Percentiles rank a stretch among this genome's conserved stretches.
These are phyloP conservation scores for Polylopha cassiicola DNA, from an alignment of 2,888 invertebrate species.

Conservation along the genomic window DNA sequence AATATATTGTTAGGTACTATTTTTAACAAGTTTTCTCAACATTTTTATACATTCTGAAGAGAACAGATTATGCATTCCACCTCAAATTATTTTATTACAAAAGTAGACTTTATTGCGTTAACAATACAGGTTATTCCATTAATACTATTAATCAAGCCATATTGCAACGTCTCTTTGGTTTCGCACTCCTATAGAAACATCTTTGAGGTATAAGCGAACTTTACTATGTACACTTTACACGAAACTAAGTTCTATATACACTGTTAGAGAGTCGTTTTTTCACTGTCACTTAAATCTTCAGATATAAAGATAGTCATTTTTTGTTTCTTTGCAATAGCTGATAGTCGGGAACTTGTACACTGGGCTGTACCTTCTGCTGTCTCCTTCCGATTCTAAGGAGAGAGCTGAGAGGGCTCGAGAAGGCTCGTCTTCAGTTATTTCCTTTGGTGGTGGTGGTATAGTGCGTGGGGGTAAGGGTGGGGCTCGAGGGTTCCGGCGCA, in stretches of 20 bases:
- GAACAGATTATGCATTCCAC: constrained; percentile 12
- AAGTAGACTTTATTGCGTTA: constrained; percentile 6
- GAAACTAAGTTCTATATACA: constrained; percentile 48
- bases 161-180: constrained; percentile 65
- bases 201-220: constrained; percentile 37
- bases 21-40: constrained; percentile 14
- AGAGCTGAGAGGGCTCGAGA: constrained; percentile 63
- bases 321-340: constrained; percentile 63
- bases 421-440: constrained; percentile 55
- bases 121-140: constrained; percentile 5
- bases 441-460: constrained; percentile 48
- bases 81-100: neutral
- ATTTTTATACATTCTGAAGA: constrained; percentile 14
- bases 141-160: constrained; percentile 34
- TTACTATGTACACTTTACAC: constrained; percentile 57
- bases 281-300: constrained; percentile 41
- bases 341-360: constrained; percentile 73
- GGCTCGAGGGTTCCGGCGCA: constrained; percentile 88
- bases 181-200: constrained; percentile 41
- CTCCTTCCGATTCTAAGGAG: constrained; percentile 61
- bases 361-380: constrained; percentile 64
- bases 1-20: constrained; percentile 18
- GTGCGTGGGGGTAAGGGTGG: constrained; percentile 84
- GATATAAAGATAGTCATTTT: constrained; percentile 70
- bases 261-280: constrained; percentile 50